These are phyloP conservation scores for Champsocephalus esox DNA, from an alignment of 2,797 vertebrate genomes.

Conservation along the genomic window DNA sequence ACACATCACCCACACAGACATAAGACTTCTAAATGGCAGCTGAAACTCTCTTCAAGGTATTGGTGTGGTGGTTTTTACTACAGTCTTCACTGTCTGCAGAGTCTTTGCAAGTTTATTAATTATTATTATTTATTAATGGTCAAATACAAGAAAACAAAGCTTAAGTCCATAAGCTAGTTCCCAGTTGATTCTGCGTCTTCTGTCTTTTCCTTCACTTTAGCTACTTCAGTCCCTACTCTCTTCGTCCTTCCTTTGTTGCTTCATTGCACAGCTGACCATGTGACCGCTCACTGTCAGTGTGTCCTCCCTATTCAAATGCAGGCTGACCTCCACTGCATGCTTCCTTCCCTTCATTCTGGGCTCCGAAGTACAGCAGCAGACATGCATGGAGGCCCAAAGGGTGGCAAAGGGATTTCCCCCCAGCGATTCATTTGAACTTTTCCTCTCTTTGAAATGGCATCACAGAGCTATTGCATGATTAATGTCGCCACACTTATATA, in stretches of 20 bases:
- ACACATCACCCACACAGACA: constrained; percentile 35
- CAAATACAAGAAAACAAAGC: background rate
- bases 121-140: constrained; percentile 22
- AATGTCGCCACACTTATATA: constrained; percentile 63
- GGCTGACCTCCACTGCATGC: constrained; percentile 36
- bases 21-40: constrained; percentile 66
- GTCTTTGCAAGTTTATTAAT: constrained; percentile 19
- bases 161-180: constrained; percentile 1
- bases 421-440: constrained; percentile 76
- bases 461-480: constrained; percentile 72
- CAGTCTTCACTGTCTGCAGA: constrained; percentile 3
- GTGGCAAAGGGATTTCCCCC: constrained; percentile 57
- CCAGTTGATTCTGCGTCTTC: background rate
- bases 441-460: constrained; percentile 77
- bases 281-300: constrained; percentile 41
- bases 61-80: constrained; percentile 10
- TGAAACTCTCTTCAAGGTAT: constrained; percentile 29
- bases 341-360: constrained; percentile 48
- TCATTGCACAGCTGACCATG: constrained; percentile 41
- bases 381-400: constrained; percentile 33
- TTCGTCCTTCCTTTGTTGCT: constrained; percentile 6
- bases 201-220: background rate
- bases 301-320: constrained; percentile 49
- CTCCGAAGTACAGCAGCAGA: constrained; percentile 45
- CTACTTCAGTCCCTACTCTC: constrained; percentile 3